phyloP scores from a whole-genome alignment of 2,888 invertebrate genomes.

The Hirtodrosophila duncani region DNA sequence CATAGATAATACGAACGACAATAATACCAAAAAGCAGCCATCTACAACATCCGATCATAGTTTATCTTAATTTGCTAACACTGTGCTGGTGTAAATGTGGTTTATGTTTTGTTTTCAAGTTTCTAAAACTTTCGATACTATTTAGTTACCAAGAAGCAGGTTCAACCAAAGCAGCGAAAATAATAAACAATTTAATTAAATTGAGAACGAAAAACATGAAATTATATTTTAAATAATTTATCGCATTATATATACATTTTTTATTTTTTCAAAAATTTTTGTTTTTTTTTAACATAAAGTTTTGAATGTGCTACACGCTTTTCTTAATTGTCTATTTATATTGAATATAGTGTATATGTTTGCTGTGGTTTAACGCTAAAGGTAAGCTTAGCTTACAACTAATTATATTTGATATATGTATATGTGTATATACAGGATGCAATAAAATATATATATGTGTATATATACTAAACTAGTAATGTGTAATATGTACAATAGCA shows the following conservation, averaged over 20 bases:
- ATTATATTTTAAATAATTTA: conserved; percentile 28
- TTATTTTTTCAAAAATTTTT: conserved; percentile 3
- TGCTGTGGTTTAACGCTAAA: too few relatives aligned
- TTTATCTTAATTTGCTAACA: too few relatives aligned
- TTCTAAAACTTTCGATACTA: conserved; percentile 30
- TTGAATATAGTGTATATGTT: too few relatives aligned
- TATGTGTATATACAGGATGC: conserved; percentile 5
- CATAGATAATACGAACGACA: conserved; percentile 1
- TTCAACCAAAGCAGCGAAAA: conserved; percentile 26
- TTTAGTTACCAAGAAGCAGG: conserved; percentile 16
- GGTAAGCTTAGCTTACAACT: conserved; percentile 54
- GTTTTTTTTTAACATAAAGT: conserved; percentile 19
- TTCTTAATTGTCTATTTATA: too few relatives aligned
- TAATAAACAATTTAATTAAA: conserved; percentile 22
- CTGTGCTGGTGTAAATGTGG: too few relatives aligned
- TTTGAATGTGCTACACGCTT: conserved; percentile 39
- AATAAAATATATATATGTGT: conserved; percentile 4
- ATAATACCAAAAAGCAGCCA: conserved; percentile 19
- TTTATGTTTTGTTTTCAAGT: conserved; percentile 7
- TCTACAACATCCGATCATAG: too few relatives aligned
- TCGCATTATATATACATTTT: conserved; percentile 23
- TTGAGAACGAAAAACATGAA: conserved; percentile 33
- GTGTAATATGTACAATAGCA: conserved; percentile 47
- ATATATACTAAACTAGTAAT: conserved; percentile 3
- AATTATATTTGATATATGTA: conserved; percentile 22